Conservation (phyloP, 2,888 invertebrate genomes). For the Parthenolecanium corni region DNA sequence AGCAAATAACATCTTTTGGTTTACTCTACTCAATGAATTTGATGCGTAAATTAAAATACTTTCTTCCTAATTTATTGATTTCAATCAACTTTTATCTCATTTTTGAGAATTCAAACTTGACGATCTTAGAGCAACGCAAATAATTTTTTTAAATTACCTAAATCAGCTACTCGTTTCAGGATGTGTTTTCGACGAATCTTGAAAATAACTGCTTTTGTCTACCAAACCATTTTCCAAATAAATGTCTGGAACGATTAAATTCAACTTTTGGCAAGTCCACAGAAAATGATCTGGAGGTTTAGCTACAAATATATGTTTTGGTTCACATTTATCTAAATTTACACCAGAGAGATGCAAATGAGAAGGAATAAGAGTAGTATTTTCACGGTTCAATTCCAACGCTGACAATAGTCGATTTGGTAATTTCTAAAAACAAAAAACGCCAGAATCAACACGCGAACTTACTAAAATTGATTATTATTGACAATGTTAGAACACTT, state of each 20-base stretch:
- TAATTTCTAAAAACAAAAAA: background rate
- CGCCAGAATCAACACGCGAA: background rate
- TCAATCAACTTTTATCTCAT: too few relatives aligned
- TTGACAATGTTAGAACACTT: background rate
- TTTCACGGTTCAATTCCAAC: background rate
- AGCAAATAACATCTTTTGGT: too few relatives aligned
- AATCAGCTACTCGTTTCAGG: too few relatives aligned
- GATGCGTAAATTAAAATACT: too few relatives aligned
- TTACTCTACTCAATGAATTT: too few relatives aligned
- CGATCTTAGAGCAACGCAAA: too few relatives aligned
- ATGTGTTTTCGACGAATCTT: too few relatives aligned
- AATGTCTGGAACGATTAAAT: conserved; percentile 2
- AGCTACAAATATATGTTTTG: background rate
- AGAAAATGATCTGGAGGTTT: conserved; percentile 15
- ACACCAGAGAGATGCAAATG: conserved; percentile 9
- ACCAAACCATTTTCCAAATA: conserved; percentile 1
- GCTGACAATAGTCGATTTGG: background rate
- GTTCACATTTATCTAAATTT: background rate
- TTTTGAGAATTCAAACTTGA: too few relatives aligned
- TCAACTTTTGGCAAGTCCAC: conserved; percentile 11
- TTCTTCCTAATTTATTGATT: too few relatives aligned
- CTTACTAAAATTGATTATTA: background rate
- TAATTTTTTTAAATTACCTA: too few relatives aligned
- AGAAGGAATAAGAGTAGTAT: background rate
- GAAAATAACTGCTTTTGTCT: too few relatives aligned